Evolutionary conservation across 2,888 invertebrate species (phyloP).

Genomic region (Hermaeophaga mercurialis): DNA sequence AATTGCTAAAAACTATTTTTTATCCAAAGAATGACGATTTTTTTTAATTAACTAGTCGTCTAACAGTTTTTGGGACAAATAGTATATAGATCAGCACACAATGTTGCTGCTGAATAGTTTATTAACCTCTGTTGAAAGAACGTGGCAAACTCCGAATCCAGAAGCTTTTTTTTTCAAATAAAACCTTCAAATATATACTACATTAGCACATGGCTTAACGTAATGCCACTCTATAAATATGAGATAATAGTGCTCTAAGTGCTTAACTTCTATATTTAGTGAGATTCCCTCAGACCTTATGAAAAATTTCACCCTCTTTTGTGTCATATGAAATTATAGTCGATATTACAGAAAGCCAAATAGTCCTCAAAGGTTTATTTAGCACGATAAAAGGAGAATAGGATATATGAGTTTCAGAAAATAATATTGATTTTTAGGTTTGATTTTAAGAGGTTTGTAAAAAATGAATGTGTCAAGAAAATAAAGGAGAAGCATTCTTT

Average conservation of each 20-base stretch:
- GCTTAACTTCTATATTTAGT: constrained; percentile 2
- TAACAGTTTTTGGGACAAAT: too few species aligned
- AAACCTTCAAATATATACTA: constrained; percentile 16
- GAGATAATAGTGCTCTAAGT: not conserved
- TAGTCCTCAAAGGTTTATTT: too few species aligned
- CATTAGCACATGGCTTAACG: constrained; percentile 1
- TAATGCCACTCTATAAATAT: constrained; percentile 5
- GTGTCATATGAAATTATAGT: not conserved
- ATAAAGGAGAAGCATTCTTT: too few species aligned
- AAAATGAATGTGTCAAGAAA: too few species aligned
- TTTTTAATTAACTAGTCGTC: too few species aligned
- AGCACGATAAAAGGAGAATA: too few species aligned
- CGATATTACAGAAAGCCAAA: not conserved
- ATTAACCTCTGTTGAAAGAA: constrained; percentile 16
- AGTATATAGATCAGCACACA: too few species aligned
- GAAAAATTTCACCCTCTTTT: not conserved
- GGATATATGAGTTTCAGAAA: too few species aligned
- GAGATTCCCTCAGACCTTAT: not conserved
- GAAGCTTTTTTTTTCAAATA: constrained; percentile 16
- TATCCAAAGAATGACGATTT: too few species aligned
- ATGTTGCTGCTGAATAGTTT: constrained; percentile 19
- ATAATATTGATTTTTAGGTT: too few species aligned
- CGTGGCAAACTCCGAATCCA: constrained; percentile 11
- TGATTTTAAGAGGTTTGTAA: too few species aligned
- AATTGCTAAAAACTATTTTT: too few species aligned